phyloP scores from a whole-genome alignment of 2,113 vertebrate species.

The Podiceps cristatus region DNA sequence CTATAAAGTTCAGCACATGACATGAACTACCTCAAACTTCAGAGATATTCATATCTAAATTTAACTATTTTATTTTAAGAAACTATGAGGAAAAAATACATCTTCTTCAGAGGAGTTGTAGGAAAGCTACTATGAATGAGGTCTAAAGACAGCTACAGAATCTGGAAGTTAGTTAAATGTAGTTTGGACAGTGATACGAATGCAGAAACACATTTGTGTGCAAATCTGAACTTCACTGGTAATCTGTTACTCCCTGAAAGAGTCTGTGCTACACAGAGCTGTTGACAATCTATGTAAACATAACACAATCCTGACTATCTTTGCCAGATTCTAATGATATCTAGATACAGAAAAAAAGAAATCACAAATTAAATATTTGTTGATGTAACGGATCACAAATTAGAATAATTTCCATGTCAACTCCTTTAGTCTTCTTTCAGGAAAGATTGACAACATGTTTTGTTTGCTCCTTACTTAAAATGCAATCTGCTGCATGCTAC shows the following conservation, averaged over 20 bases:
- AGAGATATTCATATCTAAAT: not conserved
- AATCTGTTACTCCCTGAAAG: not conserved
- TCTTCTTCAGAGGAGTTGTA: not conserved
- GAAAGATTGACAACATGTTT: not conserved
- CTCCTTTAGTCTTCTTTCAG: not conserved
- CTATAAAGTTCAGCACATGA: fast-evolving
- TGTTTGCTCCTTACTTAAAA: not conserved
- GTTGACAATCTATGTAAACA: not conserved
- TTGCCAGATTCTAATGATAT: not conserved
- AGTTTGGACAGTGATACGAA: not conserved
- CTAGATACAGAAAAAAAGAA: not conserved
- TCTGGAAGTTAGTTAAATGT: not conserved
- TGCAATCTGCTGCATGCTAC: conserved; percentile 38
- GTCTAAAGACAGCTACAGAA: not conserved
- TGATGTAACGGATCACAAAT: conserved; percentile 13
- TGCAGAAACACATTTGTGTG: not conserved
- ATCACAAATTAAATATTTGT: conserved; percentile 24
- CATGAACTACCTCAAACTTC: not conserved
- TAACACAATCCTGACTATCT: not conserved
- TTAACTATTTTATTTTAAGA: not conserved
- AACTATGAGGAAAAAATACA: not conserved
- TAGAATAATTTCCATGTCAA: conserved; percentile 67
- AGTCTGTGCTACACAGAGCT: not conserved
- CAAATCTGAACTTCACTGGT: not conserved
- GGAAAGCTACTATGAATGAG: not conserved